A percentile compares a stretch with the other conserved stretches of the same genome.
phyloP scores from a whole-genome alignment of 1,140 invertebrate species.

The Drosophila ohnishii region DNA sequence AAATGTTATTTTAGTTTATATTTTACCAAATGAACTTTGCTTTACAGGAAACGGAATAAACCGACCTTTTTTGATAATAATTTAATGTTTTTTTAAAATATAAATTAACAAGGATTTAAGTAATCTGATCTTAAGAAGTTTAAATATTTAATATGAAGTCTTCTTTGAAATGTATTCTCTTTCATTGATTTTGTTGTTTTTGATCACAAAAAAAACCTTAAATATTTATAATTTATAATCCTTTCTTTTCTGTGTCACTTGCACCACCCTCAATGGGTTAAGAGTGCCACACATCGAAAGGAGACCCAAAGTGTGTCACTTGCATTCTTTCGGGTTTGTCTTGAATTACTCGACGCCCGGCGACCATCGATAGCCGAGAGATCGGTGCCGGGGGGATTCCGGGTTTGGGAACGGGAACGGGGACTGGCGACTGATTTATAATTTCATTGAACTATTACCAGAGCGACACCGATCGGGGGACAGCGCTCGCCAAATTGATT shows the following conservation, averaged over 20 bases:
- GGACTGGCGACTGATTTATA: slow-evolving; percentile 66
- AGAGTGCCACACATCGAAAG: slow-evolving; percentile 22
- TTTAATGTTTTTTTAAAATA: neutral
- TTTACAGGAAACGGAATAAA: neutral
- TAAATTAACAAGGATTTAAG: neutral
- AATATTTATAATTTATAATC: neutral
- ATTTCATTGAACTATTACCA: slow-evolving; percentile 78
- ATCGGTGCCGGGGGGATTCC: slow-evolving; percentile 14
- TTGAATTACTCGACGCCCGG: slow-evolving; percentile 42
- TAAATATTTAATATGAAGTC: neutral
- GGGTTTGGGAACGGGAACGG: slow-evolving; percentile 14
- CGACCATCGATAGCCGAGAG: slow-evolving; percentile 8
- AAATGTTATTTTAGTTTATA: neutral
- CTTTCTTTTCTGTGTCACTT: slow-evolving; percentile 9
- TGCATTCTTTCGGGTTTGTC: slow-evolving; percentile 60
- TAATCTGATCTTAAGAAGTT: neutral
- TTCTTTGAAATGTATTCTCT: neutral
- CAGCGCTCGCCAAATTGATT: slow-evolving; percentile 72
- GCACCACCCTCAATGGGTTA: slow-evolving; percentile 40
- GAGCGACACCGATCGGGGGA: slow-evolving; percentile 50
- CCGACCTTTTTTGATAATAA: neutral
- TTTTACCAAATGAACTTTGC: neutral
- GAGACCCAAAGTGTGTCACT: slow-evolving; percentile 66
- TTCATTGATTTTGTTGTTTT: neutral
- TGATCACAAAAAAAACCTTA: rapidly evolving